Percentiles rank a stretch among this genome's conserved stretches.
Conservation (phyloP, 2,113 vertebrate species). For the Siphamia tubifer region DNA sequence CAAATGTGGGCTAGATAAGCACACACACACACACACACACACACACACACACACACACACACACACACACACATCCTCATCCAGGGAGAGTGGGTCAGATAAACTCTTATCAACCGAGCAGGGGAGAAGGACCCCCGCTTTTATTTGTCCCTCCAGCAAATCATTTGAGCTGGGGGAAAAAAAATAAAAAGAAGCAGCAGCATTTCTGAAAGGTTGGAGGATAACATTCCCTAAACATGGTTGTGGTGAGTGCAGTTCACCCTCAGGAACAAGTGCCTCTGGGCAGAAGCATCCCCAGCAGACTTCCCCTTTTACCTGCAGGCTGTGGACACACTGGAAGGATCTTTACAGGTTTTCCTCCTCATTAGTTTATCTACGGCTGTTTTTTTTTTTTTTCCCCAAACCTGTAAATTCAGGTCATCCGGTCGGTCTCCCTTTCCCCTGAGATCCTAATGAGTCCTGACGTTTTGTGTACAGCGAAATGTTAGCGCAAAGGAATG, state of each 20-base stretch:
- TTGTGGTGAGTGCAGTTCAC: constrained; percentile 36
- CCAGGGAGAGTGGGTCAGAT: constrained; percentile 63
- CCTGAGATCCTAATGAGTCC: constrained; percentile 50
- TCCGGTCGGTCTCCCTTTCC: constrained; percentile 17
- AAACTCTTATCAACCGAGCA: constrained; percentile 68
- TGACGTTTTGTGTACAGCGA: constrained; percentile 42
- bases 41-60: constrained; percentile 19
- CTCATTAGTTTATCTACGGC: constrained; percentile 48
- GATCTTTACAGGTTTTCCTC: constrained; percentile 41
- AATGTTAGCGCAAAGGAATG: constrained; percentile 33
- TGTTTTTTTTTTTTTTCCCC: constrained; percentile 1
- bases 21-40: constrained; percentile 1
- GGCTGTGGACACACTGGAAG: constrained; percentile 39
- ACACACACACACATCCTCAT: constrained; percentile 1
- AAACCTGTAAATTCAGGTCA: constrained; percentile 55
- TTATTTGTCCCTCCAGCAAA: constrained; percentile 72
- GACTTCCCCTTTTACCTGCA: constrained; percentile 33
- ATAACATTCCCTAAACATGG: constrained; percentile 55
- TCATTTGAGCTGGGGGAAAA: constrained; percentile 39
- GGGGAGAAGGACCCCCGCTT: constrained; percentile 56
- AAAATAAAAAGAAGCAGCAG: constrained; percentile 19
- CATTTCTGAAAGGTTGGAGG: constrained; percentile 46
- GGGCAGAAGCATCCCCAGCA: constrained; percentile 49
- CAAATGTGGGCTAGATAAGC: constrained; percentile 65
- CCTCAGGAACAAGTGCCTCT: constrained; percentile 47